These are phyloP conservation scores for Clupea harengus DNA, from an alignment of 2,113 vertebrate species.

Conservation along the genomic window DNA sequence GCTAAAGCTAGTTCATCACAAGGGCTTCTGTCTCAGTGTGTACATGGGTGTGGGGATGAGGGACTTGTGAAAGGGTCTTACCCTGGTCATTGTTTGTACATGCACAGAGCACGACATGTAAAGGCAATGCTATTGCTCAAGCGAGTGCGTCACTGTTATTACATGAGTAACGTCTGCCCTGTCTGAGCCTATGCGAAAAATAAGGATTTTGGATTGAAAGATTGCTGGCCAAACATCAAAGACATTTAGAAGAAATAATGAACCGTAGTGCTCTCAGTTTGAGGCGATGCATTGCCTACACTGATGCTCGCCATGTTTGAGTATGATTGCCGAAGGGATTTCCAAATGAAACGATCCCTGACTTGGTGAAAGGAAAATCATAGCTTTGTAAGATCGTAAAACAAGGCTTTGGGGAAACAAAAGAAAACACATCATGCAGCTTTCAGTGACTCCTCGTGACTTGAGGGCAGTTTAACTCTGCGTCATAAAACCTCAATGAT, in stretches of 20 bases:
- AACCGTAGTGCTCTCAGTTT: no score
- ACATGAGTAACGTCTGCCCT: background rate
- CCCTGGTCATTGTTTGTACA: background rate
- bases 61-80: background rate
- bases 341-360: no score
- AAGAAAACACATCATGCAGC: no score
- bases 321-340: no score
- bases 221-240: background rate
- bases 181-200: background rate
- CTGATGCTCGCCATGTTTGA: no score
- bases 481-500: background rate
- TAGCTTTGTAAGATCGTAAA: no score
- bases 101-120: background rate
- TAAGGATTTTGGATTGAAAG: background rate
- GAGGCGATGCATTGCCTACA: no score
- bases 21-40: background rate
- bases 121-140: background rate
- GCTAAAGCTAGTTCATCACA: background rate
- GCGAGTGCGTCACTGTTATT: background rate
- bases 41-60: background rate
- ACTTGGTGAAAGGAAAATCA: no score
- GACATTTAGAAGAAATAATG: background rate
- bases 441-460: background rate
- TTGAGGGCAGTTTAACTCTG: background rate
- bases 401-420: no score